phyloP scores from a whole-genome alignment of 1,140 invertebrate species.

The Mizuhopecten yessoensis region DNA sequence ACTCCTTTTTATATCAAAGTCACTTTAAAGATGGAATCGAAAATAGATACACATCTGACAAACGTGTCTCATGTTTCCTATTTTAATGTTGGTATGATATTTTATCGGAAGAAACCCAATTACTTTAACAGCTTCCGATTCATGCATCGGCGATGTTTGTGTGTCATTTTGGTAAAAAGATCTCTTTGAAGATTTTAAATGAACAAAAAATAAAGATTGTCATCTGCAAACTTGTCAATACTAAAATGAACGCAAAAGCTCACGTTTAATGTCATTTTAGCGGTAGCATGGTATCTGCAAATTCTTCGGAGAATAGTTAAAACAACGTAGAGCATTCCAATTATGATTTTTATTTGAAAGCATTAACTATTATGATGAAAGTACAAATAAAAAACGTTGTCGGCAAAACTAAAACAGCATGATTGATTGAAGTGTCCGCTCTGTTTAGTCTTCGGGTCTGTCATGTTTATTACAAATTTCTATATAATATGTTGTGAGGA shows the following conservation, averaged over 20 bases:
- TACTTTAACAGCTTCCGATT: not conserved
- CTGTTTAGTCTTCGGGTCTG: not conserved
- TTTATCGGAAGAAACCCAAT: not conserved
- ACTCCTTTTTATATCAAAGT: not conserved
- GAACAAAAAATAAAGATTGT: no score
- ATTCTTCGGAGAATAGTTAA: no score
- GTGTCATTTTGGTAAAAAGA: not conserved
- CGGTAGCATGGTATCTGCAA: no score
- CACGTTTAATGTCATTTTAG: no score
- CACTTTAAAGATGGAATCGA: not conserved
- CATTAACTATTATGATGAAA: no score
- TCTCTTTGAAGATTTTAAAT: not conserved
- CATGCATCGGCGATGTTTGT: not conserved
- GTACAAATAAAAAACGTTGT: not conserved
- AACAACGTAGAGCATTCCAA: no score
- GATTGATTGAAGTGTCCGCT: not conserved
- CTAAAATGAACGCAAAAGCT: no score
- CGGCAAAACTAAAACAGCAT: not conserved
- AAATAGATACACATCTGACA: not conserved
- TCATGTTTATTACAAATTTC: not conserved
- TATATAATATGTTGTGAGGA: not conserved
- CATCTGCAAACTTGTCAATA: no score
- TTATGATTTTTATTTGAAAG: no score
- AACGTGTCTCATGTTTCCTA: not conserved
- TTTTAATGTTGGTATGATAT: not conserved